phyloP scores from a whole-genome alignment of 2,113 vertebrate species.

The Mobula birostris region DNA sequence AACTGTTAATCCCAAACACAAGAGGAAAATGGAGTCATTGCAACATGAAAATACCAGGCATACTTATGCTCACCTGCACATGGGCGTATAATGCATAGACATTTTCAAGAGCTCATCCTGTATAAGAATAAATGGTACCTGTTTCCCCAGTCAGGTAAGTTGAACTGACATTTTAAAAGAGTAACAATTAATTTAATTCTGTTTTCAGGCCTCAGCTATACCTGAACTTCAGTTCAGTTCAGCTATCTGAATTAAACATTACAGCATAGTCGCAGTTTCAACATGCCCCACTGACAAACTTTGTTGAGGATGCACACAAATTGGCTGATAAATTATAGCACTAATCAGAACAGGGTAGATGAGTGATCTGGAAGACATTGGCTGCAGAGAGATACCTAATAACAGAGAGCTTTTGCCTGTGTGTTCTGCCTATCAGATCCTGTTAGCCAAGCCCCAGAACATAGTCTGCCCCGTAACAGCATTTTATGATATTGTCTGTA shows the following conservation, averaged over 20 bases:
- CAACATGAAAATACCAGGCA: neutral
- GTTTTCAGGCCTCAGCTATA: neutral
- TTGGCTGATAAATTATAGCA: neutral
- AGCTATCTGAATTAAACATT: neutral
- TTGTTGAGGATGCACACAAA: neutral
- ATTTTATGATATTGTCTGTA: neutral
- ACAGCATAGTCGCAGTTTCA: too few relatives aligned
- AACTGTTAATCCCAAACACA: neutral
- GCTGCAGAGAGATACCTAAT: neutral
- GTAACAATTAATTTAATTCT: neutral
- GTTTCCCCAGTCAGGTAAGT: neutral
- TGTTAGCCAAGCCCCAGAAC: neutral
- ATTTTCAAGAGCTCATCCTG: neutral
- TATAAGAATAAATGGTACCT: constrained; percentile 17
- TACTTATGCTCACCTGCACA: neutral
- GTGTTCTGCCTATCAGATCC: neutral
- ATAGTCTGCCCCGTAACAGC: neutral
- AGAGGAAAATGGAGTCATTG: neutral
- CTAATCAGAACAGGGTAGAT: too few relatives aligned
- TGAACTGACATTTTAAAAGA: neutral
- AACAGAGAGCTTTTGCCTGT: too few relatives aligned
- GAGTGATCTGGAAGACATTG: too few relatives aligned
- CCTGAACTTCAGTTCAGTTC: neutral
- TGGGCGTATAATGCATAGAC: neutral
- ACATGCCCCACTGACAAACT: neutral